A percentile compares a stretch with the other conserved stretches of the same genome.
phyloP scores from a whole-genome alignment of 2,113 vertebrate species.

The Euleptes europaea region DNA sequence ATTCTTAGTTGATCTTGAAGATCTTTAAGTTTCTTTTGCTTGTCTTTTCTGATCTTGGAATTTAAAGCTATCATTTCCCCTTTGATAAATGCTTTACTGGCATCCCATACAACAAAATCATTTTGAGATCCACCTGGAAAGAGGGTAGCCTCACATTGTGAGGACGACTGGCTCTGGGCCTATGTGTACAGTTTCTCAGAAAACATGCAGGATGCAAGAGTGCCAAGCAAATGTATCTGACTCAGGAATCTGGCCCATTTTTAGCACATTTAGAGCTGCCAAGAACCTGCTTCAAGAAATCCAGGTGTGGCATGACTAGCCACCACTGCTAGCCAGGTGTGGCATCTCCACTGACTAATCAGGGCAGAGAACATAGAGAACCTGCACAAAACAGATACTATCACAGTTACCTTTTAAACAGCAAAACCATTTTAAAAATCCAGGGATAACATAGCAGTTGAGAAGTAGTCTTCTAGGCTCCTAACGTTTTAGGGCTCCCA shows the following conservation, averaged over 20 bases:
- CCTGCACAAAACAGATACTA: neutral
- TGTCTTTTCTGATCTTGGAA: no score
- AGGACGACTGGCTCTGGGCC: no score
- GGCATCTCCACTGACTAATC: neutral
- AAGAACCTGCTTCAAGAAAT: conserved; percentile 26
- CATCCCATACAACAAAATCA: no score
- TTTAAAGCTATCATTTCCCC: no score
- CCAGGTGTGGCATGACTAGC: accelerated
- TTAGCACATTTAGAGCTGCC: neutral
- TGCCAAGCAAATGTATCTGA: neutral
- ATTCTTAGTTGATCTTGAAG: no score
- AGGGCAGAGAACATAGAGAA: neutral
- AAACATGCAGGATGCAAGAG: neutral
- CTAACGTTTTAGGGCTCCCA: conserved; percentile 14
- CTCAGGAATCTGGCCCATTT: neutral
- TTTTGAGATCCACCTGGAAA: no score
- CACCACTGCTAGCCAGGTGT: no score
- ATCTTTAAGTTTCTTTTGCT: no score
- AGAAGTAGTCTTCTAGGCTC: conserved; percentile 30
- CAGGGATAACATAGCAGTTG: accelerated
- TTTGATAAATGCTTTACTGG: no score
- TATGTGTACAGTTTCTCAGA: neutral
- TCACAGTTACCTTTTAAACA: neutral
- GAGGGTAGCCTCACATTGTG: no score
- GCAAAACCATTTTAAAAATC: neutral